These are phyloP conservation scores for Rhingia campestris DNA, from an alignment of 2,888 invertebrate species.

Conservation along the genomic window DNA sequence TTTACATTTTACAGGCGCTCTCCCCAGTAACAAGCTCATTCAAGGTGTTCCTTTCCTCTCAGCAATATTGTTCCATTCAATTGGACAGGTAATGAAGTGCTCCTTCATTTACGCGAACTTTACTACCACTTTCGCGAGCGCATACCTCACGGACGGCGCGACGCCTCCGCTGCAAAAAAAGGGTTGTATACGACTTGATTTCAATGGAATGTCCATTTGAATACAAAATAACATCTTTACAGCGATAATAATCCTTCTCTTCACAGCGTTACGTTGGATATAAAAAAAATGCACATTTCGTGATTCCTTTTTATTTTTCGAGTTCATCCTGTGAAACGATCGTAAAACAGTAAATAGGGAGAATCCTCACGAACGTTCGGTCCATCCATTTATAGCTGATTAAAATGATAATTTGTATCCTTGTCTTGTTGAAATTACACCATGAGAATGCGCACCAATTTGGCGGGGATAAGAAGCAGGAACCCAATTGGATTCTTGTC, in stretches of 20 bases:
- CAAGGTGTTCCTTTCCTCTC: not conserved
- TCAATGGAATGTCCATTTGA: slow-evolving; percentile 15
- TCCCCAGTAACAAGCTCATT: slow-evolving; percentile 1
- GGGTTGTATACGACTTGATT: slow-evolving; percentile 37
- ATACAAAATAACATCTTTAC: slow-evolving; percentile 1
- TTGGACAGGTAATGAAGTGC: slow-evolving; percentile 64
- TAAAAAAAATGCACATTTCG: slow-evolving; percentile 49
- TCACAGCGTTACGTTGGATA: not conserved
- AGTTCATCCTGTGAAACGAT: not conserved
- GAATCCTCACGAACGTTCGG: not conserved
- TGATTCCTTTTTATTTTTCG: not conserved
- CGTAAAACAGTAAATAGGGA: slow-evolving; percentile 24
- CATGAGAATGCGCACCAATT: not conserved
- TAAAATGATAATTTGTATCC: slow-evolving; percentile 60
- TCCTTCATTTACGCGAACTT: slow-evolving; percentile 40
- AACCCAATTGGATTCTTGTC: slow-evolving; percentile 34
- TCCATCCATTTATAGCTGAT: slow-evolving; percentile 32
- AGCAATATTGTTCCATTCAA: slow-evolving; percentile 37
- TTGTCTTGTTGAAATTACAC: slow-evolving; percentile 21
- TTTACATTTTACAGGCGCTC: slow-evolving; percentile 14
- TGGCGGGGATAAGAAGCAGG: not conserved
- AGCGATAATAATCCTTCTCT: slow-evolving; percentile 15
- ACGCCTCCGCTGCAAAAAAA: not conserved
- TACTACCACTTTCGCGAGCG: slow-evolving; percentile 17
- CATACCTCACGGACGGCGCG: slow-evolving; percentile 12